Percentiles rank a stretch among this genome's conserved stretches.
These are phyloP conservation scores for Neria commutata DNA, from an alignment of 2,888 invertebrate genomes.

Conservation along the genomic window DNA sequence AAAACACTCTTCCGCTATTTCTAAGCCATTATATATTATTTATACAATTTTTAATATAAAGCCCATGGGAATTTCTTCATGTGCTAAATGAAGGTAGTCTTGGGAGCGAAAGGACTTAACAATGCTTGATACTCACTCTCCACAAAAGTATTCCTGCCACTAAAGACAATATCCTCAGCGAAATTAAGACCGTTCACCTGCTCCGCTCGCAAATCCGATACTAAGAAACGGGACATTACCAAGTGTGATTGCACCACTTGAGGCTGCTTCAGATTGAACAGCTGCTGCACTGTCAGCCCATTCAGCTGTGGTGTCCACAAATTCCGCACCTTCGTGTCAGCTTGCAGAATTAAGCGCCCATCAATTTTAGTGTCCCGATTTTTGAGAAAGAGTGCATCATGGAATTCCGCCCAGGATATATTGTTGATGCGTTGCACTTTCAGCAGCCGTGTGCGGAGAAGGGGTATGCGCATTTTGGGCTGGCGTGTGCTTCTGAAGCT, in stretches of 20 bases:
- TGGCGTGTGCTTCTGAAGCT: not conserved
- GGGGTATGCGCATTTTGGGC: slow-evolving; percentile 12
- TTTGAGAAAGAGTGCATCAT: slow-evolving; percentile 45
- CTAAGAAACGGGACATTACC: slow-evolving; percentile 45
- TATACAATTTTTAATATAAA: not conserved
- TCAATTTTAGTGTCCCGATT: slow-evolving; percentile 45
- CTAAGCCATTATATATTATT: slow-evolving; percentile 19
- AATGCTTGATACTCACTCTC: slow-evolving; percentile 37
- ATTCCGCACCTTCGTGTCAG: slow-evolving; percentile 34
- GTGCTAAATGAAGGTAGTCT: no score
- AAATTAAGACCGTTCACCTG: slow-evolving; percentile 50
- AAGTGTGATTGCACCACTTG: slow-evolving; percentile 50
- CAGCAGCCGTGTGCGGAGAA: slow-evolving; percentile 20
- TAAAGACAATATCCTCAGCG: slow-evolving; percentile 50
- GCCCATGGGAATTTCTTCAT: no score
- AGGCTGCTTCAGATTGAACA: slow-evolving; percentile 48
- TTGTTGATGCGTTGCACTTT: slow-evolving; percentile 47
- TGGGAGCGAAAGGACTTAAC: not conserved
- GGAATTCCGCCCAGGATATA: slow-evolving; percentile 46
- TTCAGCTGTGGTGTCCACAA: slow-evolving; percentile 43
- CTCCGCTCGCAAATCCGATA: slow-evolving; percentile 38
- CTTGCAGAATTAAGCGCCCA: slow-evolving; percentile 49
- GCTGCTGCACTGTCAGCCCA: slow-evolving; percentile 38
- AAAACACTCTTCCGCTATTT: not conserved
- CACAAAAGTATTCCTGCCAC: slow-evolving; percentile 41